A percentile compares a stretch with the other conserved stretches of the same genome.
These are phyloP conservation scores for Ptychochromis oligacanthus DNA, from an alignment of 2,113 vertebrate species.

Conservation along the genomic window DNA sequence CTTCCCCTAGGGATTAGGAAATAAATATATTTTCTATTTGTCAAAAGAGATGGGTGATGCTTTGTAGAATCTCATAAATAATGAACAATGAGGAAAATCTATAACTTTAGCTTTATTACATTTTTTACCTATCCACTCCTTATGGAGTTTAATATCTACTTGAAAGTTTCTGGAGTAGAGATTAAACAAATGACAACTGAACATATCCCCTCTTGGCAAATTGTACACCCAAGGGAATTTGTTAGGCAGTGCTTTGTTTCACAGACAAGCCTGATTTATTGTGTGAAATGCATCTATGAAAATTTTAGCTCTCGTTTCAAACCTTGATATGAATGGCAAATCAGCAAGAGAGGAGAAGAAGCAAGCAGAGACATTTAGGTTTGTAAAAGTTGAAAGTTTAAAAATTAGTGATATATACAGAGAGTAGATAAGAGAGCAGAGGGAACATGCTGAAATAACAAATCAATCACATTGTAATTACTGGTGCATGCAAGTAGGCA, in stretches of 20 bases:
- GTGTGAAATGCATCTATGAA: conserved; percentile 10
- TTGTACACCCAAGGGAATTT: conserved; percentile 21
- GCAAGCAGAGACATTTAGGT: background rate
- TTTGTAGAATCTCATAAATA: background rate
- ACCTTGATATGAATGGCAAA: conserved; percentile 15
- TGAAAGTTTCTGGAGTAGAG: conserved; percentile 3
- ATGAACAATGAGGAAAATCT: background rate
- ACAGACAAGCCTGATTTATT: conserved; percentile 11
- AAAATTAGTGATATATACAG: conserved; percentile 35
- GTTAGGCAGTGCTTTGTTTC: conserved; percentile 17
- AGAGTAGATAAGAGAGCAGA: conserved; percentile 30
- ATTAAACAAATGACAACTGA: conserved; percentile 35
- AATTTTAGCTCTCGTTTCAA: conserved; percentile 18
- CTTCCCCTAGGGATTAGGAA: background rate
- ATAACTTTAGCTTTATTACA: background rate
- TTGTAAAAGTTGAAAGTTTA: conserved; percentile 35
- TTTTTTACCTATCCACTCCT: background rate
- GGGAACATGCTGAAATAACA: conserved; percentile 41
- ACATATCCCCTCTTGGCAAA: background rate
- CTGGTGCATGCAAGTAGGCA: conserved; percentile 42
- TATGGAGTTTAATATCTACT: background rate
- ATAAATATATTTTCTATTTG: background rate
- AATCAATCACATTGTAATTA: conserved; percentile 70
- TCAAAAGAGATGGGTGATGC: conserved; percentile 4
- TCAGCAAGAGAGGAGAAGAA: conserved; percentile 12